A percentile compares a stretch with the other conserved stretches of the same genome.
These are phyloP conservation scores for Drosophila atripex DNA, from an alignment of 2,888 invertebrate genomes.

Conservation along the genomic window DNA sequence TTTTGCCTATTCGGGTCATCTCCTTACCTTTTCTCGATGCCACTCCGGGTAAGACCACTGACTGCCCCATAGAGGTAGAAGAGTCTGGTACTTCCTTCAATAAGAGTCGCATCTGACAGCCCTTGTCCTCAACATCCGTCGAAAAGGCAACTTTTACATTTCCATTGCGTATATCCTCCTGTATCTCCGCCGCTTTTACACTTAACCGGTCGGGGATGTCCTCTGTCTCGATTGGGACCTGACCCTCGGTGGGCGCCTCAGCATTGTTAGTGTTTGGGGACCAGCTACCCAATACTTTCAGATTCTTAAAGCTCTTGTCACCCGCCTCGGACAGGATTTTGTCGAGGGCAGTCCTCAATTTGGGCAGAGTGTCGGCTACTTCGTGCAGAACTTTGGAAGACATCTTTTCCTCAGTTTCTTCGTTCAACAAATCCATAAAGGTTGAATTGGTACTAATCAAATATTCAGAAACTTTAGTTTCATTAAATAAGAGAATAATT, in stretches of 20 bases:
- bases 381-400: background rate
- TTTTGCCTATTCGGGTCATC: background rate
- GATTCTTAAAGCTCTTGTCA: slow-evolving; percentile 2
- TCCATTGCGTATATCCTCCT: slow-evolving; percentile 18
- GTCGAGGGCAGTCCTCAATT: slow-evolving; percentile 22
- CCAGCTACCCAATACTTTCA: slow-evolving; percentile 21
- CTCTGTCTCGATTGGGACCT: background rate
- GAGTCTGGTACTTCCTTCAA: slow-evolving; percentile 20
- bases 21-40: background rate
- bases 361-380: slow-evolving; percentile 36
- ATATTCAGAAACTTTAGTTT: background rate
- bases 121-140: slow-evolving; percentile 22
- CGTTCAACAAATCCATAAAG: slow-evolving; percentile 37
- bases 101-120: slow-evolving; percentile 21
- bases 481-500: background rate
- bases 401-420: slow-evolving; percentile 1
- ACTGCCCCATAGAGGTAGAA: no score
- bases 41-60: background rate
- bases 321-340: slow-evolving; percentile 10
- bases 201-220: background rate
- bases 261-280: background rate
- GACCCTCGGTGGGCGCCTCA: background rate
- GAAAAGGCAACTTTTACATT: slow-evolving; percentile 35
- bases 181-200: slow-evolving; percentile 3
- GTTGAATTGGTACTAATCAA: slow-evolving; percentile 34